These are phyloP conservation scores for Pampus argenteus DNA, from an alignment of 2,797 vertebrate genomes.

Conservation along the genomic window DNA sequence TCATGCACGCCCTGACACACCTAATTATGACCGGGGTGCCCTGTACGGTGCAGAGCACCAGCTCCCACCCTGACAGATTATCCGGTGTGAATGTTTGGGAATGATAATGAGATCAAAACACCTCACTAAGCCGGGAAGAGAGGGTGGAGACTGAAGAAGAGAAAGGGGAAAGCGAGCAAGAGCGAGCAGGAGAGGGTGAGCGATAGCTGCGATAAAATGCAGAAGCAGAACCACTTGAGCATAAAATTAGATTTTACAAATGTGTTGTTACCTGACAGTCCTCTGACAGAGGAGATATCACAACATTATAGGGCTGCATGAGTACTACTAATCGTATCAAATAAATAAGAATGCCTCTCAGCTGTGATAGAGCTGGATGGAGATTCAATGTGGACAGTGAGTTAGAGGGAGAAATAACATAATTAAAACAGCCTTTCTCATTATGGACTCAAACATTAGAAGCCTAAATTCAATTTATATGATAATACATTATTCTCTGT, in stretches of 20 bases:
- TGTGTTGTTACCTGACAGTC: constrained; percentile 89
- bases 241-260: constrained; percentile 93
- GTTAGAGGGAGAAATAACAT: constrained; percentile 69
- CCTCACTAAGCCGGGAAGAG: constrained; percentile 77
- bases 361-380: constrained; percentile 68
- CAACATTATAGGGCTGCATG: constrained; percentile 82
- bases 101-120: constrained; percentile 86
- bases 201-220: constrained; percentile 86
- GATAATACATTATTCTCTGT: constrained; percentile 71
- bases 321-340: constrained; percentile 85
- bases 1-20: constrained; percentile 66
- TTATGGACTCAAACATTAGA: constrained; percentile 78
- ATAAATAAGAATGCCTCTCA: constrained; percentile 82
- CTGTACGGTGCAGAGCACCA: constrained; percentile 70
- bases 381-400: constrained; percentile 68
- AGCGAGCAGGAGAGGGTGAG: constrained; percentile 67
- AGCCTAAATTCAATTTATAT: constrained; percentile 81
- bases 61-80: constrained; percentile 81
- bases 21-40: constrained; percentile 74
- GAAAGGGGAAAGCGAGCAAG: constrained; percentile 45
- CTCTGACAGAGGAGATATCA: constrained; percentile 86
- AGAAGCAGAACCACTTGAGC: constrained; percentile 89
- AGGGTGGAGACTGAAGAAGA: constrained; percentile 73
- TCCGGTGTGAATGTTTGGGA: constrained; percentile 84
- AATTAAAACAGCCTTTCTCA: constrained; percentile 80